Base-by-base conservation (phyloP, 35 echinoderm and acorn worm genomes). In the Amphiura filiformis region DNA sequence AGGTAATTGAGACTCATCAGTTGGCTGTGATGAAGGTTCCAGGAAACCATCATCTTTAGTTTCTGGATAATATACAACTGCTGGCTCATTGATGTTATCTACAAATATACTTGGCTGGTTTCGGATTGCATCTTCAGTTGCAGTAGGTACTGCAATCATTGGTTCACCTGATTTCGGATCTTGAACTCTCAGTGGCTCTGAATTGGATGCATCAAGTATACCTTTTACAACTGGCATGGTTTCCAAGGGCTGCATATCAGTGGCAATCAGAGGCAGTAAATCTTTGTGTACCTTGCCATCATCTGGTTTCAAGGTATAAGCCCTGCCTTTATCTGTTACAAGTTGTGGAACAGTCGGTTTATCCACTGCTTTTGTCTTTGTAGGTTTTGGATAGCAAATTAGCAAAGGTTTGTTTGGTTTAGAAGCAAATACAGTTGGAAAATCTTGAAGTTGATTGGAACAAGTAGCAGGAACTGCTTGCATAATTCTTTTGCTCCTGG, bases 121-220 rank as follows among this genome's bases (percentile, higher is more conserved):
- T 9, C 80, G 28, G 5, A 91, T 26, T 41, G 83, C 81, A 36
- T 91, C 42, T 7, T 56, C 32, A 38, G 30, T 78, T 76, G 76
- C 40, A 37, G 82, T 78, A 77, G 76, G 90, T 41, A 34, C 56
- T 17, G 90, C 90, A 75, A 78, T 31, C 26, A 92, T 80, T 17
- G 65, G 77, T 61, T 92, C 77, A 35, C 90, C 84, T 38, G 90
- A 77, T 39, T 61, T 75, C 65, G 83, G 89, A 81, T 92, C 84
- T 77, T 78, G 35, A 13, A 92, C 84, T 28, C 78, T 82, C 0
- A 92, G 38, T 20, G 77, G 37, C 82, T 81, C 87, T 39, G 84
- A 13, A 34, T 82, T 32, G 28, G 13, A 35, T 70, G 85, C 77
- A 39, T 14, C 37, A 52, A 41, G 35, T n/a, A 77, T 61, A 87